Conservation (phyloP, 1,140 invertebrate species). For the Drosophila willistoni region DNA sequence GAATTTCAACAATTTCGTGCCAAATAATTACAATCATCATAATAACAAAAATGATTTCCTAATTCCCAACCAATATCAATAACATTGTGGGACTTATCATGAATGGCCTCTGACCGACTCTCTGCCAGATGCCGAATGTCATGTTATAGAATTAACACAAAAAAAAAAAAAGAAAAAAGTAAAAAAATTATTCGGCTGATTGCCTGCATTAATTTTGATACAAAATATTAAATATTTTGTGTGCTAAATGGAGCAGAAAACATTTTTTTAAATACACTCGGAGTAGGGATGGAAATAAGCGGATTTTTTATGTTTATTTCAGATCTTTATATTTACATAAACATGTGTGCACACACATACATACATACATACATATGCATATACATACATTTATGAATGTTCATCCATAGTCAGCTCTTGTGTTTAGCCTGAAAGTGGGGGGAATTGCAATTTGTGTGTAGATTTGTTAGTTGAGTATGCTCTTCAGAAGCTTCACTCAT, state of each 20-base stretch:
- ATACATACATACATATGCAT: background rate
- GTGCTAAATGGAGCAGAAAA: conserved; percentile 9
- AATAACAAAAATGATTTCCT: conserved; percentile 9
- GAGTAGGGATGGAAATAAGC: background rate
- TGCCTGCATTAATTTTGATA: conserved; percentile 4
- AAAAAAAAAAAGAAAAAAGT: too few relatives aligned
- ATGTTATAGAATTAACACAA: background rate
- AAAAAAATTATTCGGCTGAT: conserved; percentile 8
- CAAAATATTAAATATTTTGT: conserved; percentile 14
- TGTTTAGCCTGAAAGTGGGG: too few relatives aligned
- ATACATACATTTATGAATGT: background rate
- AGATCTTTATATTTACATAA: conserved; percentile 10
- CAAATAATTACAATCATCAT: background rate
- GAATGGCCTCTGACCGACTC: conserved; percentile 6
- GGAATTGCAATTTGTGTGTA: background rate
- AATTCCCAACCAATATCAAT: background rate
- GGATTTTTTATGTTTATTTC: conserved; percentile 3
- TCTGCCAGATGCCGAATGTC: conserved; percentile 8
- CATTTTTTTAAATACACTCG: background rate
- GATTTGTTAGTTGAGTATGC: background rate
- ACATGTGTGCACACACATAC: background rate
- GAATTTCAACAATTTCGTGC: background rate
- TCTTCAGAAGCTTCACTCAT: background rate
- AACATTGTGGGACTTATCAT: conserved; percentile 1
- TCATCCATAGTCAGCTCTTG: too few relatives aligned